Evolutionary conservation across 2,888 invertebrate genomes (phyloP), one percentile per base, ranked within the genome.

Genomic region (Lysandra bellargus): DNA sequence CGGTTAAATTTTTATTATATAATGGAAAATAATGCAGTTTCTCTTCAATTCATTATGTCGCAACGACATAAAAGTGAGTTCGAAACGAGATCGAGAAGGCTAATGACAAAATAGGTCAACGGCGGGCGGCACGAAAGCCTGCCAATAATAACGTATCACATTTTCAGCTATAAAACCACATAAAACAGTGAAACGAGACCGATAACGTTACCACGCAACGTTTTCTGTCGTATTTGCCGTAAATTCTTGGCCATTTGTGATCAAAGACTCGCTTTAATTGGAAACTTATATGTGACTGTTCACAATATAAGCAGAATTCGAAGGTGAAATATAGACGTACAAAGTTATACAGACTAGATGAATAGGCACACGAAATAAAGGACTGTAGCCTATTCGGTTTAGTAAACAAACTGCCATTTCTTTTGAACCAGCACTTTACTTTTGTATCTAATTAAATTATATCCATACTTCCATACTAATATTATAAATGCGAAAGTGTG

Each of bases 161-260:
- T 91, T 92, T 90, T 87, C 84, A 87, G 87, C 87, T 84, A 89
- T 91, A 91, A 92, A 92, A 69, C 69, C 69, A 69, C 69, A 69
- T 37, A 69, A 69, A 69, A 69, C 69, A 37, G 69, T 37, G 33
- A 69, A 69, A 87, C 89, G 87, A 91, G 91, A 86, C 86, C 85
- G 85, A 87, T 90, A 88, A 87, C 81, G 81, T 84, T 86, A 87
- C 85, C 86, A 88, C 85, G 85, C 86, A 86, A 91, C 88, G 87
- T 89, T 88, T 86, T 88, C 87, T 82, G 84, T 80, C 81, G 69
- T 79, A 61, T 44, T 61, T 69, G 80, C 78, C 57, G 74, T 60
- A 72, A 77, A 76, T 53, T 75, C 44, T 75, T 30, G 78, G 30
- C 76, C 44, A n/a, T 78, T 44, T 61, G 44, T 75, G 75, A 75